These are phyloP conservation scores for Acronicta aceris DNA, from an alignment of 2,888 invertebrate species.

Conservation along the genomic window DNA sequence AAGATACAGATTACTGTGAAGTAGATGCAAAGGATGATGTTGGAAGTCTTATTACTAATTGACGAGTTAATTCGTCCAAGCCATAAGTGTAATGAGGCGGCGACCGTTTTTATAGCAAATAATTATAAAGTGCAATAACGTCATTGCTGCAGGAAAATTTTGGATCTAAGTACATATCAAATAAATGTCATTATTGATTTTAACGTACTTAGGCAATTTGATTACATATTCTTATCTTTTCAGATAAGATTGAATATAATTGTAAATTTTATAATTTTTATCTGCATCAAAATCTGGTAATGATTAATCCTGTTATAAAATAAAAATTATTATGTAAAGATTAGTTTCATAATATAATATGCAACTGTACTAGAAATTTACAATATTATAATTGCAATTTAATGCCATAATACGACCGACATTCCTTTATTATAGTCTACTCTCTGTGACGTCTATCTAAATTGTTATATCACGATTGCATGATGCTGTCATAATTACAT, in stretches of 20 bases:
- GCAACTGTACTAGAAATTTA: conserved; percentile 4
- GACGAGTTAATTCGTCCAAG: conserved; percentile 54
- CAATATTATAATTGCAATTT: conserved; percentile 17
- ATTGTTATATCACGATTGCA: conserved; percentile 44
- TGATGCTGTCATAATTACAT: conserved; percentile 39
- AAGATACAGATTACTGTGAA: conserved; percentile 46
- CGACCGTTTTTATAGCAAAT: conserved; percentile 27
- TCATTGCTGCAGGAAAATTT: conserved; percentile 8
- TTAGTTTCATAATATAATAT: neutral
- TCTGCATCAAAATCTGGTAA: conserved; percentile 16
- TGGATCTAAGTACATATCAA: neutral
- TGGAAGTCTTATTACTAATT: conserved; percentile 54
- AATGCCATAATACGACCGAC: conserved; percentile 16
- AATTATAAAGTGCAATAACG: conserved; percentile 30
- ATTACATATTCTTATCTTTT: conserved; percentile 2
- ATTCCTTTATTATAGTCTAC: conserved; percentile 19
- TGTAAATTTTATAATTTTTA: conserved; percentile 25
- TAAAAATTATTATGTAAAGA: conserved; percentile 1
- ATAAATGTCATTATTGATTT: conserved; percentile 18
- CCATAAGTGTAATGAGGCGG: conserved; percentile 39
- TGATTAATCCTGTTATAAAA: conserved; percentile 9
- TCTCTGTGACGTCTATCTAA: conserved; percentile 30
- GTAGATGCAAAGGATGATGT: conserved; percentile 18
- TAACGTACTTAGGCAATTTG: conserved; percentile 9
- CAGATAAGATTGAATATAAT: conserved; percentile 29